Evolutionary conservation across 2,888 invertebrate species (phyloP).

Genomic region (Drosophila lacicola): DNA sequence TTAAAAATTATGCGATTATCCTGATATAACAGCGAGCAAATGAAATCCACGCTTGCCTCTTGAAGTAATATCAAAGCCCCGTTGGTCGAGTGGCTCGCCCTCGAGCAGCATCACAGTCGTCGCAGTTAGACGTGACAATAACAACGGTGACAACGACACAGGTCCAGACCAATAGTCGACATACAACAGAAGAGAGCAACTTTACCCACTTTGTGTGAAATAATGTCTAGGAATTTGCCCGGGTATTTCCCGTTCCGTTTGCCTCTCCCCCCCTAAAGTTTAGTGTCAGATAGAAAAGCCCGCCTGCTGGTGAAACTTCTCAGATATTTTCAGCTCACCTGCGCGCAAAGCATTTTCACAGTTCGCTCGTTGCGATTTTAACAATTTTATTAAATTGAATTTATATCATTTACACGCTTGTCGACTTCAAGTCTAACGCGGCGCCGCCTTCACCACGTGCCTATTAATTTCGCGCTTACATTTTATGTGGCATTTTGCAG

Average conservation of each 20-base stretch:
- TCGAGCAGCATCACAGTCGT: background rate
- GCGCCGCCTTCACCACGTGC: conserved; percentile 41
- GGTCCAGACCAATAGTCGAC: conserved; percentile 31
- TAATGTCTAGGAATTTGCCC: conserved; percentile 82
- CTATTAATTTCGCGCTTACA: conserved; percentile 75
- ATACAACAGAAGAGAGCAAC: conserved; percentile 33
- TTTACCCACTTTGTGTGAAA: conserved; percentile 74
- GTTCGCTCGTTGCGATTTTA: conserved; percentile 82
- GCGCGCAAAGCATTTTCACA: conserved; percentile 79
- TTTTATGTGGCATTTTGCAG: conserved; percentile 75
- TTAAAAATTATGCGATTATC: conserved; percentile 71
- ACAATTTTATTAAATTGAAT: conserved; percentile 85
- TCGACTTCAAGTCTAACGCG: conserved; percentile 68
- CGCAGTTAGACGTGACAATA: conserved; percentile 19
- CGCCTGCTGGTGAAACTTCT: conserved; percentile 58
- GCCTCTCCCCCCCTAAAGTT: background rate
- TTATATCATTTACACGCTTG: conserved; percentile 84
- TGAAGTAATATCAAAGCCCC: conserved; percentile 74
- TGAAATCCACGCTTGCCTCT: conserved; percentile 62
- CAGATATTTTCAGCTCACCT: conserved; percentile 80
- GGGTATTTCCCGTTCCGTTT: conserved; percentile 74
- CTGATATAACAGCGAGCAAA: conserved; percentile 57
- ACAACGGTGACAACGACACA: conserved; percentile 27
- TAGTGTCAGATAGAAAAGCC: conserved; percentile 1
- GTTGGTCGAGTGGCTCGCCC: conserved; percentile 38